These are phyloP conservation scores for Albula goreensis DNA, from an alignment of 2,113 vertebrate genomes.

Conservation along the genomic window DNA sequence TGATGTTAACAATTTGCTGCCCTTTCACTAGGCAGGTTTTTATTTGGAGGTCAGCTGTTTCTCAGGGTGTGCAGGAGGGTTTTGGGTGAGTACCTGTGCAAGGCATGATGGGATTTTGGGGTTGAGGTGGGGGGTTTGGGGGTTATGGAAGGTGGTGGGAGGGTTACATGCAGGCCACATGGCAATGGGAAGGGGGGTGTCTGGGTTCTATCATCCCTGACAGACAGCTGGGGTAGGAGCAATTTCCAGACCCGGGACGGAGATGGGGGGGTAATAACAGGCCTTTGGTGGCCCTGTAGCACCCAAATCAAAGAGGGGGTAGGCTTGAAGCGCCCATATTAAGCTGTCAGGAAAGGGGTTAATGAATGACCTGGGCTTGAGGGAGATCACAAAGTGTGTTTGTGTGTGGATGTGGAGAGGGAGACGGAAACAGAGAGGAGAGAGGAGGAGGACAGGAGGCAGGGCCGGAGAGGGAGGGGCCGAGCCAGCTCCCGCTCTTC, in stretches of 20 bases:
- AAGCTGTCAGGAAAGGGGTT: constrained; percentile 54
- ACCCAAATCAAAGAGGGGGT: constrained; percentile 44
- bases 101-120: not conserved
- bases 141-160: constrained; percentile 37
- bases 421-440: constrained; percentile 12
- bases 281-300: constrained; percentile 33
- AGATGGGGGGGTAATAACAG: constrained; percentile 49
- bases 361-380: constrained; percentile 56
- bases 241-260: constrained; percentile 33
- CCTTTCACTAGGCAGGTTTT: too few species aligned
- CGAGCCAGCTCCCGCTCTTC: constrained; percentile 8
- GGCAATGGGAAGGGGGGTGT: constrained; percentile 58
- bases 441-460: constrained; percentile 24
- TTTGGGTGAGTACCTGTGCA: not conserved
- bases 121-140: constrained; percentile 66
- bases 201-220: constrained; percentile 75
- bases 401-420: not conserved
- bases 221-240: constrained; percentile 67
- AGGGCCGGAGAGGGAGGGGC: not conserved
- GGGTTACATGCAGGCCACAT: constrained; percentile 69
- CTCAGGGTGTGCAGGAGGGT: not conserved
- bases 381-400: constrained; percentile 44
- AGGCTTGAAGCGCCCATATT: constrained; percentile 55
- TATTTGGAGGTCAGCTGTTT: not conserved
- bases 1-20: too few species aligned